Evolutionary conservation across 2,888 invertebrate genomes (phyloP), one percentile per base, ranked within the genome.

Genomic region (Lagria hirta): DNA sequence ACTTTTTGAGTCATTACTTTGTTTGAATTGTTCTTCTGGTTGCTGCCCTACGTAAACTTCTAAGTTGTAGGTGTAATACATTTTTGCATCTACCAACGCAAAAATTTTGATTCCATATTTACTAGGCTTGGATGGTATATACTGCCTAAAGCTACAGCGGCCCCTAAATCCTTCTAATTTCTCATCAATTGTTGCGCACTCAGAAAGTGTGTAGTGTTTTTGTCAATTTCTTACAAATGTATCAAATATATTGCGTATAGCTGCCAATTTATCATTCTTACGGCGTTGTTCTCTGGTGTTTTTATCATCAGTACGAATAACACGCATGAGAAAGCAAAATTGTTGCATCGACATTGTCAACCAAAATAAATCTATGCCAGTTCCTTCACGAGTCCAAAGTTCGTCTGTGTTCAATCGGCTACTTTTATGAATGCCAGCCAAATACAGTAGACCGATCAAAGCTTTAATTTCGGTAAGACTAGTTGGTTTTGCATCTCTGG

Each of bases 41-140:
- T n/a, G n/a, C n/a, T n/a, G n/a, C n/a, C n/a, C n/a, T n/a, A n/a
- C n/a, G n/a, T n/a, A n/a, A n/a, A n/a, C n/a, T n/a, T n/a, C n/a
- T n/a, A n/a, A n/a, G n/a, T n/a, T n/a, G 8, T 18, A 18, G 4
- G 18, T 18, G 43, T 58, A 58, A 51, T 44, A 61, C 8, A 46
- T 43, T 40, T 54, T 57, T 13, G 55, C 45, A 44, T 62, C 58
- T 26, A 37, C 42, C 7, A 57, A 22, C 8, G 61, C 56, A 45
- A 44, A 58, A 12, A 57, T 49, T 53, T 62, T 54, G 4, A 58
- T 47, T 1, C 55, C 42, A 49, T n/a, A n/a, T n/a, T n/a, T n/a
- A n/a, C n/a, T n/a, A n/a, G n/a, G n/a, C n/a, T n/a, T n/a, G n/a
- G n/a, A n/a, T n/a, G n/a, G n/a, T n/a, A n/a, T n/a, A n/a, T n/a